phyloP scores from a whole-genome alignment of 2,113 vertebrate species.

The Morone chrysops region DNA sequence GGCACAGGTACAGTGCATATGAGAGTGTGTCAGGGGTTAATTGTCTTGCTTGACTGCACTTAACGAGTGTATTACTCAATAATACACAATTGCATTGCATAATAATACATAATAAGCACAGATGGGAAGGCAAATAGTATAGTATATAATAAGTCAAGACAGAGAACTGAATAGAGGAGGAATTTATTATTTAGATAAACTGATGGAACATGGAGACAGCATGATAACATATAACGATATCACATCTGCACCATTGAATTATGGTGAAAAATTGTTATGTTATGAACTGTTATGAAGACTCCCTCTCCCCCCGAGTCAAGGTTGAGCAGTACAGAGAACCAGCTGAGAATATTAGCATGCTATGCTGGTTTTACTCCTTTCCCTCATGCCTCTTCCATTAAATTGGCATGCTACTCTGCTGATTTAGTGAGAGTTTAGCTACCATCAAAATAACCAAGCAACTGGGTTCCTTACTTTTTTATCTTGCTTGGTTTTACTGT shows the following conservation, averaged over 20 bases:
- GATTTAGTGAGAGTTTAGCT: background rate
- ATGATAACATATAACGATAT: background rate
- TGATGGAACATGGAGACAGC: background rate
- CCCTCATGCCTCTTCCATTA: background rate
- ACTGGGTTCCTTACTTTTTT: background rate
- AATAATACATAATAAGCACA: background rate
- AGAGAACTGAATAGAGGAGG: background rate
- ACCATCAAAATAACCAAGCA: background rate
- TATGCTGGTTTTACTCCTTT: conserved; percentile 6
- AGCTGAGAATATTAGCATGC: conserved; percentile 7
- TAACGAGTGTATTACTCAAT: background rate
- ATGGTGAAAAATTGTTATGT: background rate
- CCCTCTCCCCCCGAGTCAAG: background rate
- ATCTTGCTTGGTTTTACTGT: conserved; percentile 1
- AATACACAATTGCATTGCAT: background rate
- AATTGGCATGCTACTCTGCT: background rate
- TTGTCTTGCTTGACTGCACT: conserved; percentile 14
- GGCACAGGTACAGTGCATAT: background rate
- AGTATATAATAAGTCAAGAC: background rate
- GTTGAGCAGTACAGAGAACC: background rate
- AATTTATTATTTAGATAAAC: too few relatives aligned
- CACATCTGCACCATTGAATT: background rate
- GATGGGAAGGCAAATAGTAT: background rate
- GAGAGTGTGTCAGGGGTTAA: conserved; percentile 15
- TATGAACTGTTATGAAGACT: too few relatives aligned